Percentiles rank a stretch among this genome's conserved stretches.
Evolutionary conservation across 1,140 invertebrate species (phyloP).

Genomic region (Ruditapes philippinarum): DNA sequence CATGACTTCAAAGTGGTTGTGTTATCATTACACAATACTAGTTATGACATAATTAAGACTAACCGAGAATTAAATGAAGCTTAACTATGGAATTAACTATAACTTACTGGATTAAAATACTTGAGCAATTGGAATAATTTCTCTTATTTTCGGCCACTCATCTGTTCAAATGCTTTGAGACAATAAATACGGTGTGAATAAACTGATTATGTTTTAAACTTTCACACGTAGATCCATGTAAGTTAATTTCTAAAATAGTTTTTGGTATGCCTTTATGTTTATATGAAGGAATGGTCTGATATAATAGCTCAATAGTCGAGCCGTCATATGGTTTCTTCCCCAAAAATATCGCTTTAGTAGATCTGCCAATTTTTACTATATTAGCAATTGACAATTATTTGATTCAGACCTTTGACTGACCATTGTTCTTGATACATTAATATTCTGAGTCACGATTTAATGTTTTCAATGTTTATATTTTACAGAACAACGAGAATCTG

Average conservation of each 20-base stretch:
- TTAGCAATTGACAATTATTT: no score
- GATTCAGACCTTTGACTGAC: no score
- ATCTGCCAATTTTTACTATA: no score
- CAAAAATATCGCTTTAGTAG: no score
- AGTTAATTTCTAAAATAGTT: not conserved
- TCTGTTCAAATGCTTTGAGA: constrained; percentile 7
- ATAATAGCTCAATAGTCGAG: no score
- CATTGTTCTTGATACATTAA: no score
- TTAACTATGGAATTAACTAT: not conserved
- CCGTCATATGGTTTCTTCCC: no score
- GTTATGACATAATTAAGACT: constrained; percentile 26
- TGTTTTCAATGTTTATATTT: constrained; percentile 16
- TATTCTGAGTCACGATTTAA: no score
- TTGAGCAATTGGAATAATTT: not conserved
- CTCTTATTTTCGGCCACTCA: not conserved
- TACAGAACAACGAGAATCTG: constrained; percentile 69
- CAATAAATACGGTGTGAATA: not conserved
- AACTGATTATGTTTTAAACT: not conserved
- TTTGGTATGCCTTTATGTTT: not conserved
- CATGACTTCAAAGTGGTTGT: not conserved
- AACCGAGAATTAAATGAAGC: constrained; percentile 33
- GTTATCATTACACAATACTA: not conserved
- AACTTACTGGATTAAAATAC: not conserved
- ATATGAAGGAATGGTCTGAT: not conserved
- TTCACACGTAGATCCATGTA: constrained; percentile 12